Percentiles rank a stretch among this genome's conserved stretches.
These are phyloP conservation scores for Enhydra lutris DNA, from an alignment of 2,113 vertebrate species.

Conservation along the genomic window DNA sequence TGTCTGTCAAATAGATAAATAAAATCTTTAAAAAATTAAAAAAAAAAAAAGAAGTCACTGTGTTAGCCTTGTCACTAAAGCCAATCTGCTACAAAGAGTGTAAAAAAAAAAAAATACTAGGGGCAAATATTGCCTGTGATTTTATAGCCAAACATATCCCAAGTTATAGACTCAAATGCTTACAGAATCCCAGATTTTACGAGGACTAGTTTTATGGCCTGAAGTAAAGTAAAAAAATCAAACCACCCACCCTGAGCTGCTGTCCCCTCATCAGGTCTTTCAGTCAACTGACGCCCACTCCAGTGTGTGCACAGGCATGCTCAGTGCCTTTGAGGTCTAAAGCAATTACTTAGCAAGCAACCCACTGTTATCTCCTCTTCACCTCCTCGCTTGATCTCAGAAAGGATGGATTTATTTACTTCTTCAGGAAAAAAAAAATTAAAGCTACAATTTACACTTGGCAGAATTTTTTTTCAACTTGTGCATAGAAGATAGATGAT, in stretches of 20 bases:
- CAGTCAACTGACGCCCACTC: neutral
- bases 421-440: conserved; percentile 22
- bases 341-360: conserved; percentile 56
- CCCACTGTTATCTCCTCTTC: conserved; percentile 51
- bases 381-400: conserved; percentile 22
- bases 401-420: neutral
- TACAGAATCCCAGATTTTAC: neutral
- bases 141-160: neutral
- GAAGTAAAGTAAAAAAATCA: neutral
- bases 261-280: neutral
- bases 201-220: neutral
- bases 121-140: neutral
- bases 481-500: neutral
- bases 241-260: neutral
- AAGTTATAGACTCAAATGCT: neutral
- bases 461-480: neutral
- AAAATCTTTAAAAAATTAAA: neutral
- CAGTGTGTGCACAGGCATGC: neutral
- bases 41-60: neutral
- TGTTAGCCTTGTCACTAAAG: neutral
- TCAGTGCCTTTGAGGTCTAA: conserved; percentile 22
- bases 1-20: neutral
- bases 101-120: neutral
- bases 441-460: neutral
- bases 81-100: neutral